Evolutionary conservation across 2,888 invertebrate species (phyloP).

Genomic region (Brenthis daphne): DNA sequence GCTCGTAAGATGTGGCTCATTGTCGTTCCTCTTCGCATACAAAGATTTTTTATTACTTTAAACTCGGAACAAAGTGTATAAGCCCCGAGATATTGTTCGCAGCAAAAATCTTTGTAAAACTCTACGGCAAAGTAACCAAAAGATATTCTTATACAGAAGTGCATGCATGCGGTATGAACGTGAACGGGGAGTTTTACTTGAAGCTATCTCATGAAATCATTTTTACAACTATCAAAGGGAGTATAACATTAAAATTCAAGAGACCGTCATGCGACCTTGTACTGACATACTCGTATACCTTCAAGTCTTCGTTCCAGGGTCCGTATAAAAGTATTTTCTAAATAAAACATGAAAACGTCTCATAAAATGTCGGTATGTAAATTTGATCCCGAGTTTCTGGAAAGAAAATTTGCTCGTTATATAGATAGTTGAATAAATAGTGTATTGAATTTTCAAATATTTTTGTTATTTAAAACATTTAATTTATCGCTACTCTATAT

Average conservation of each 20-base stretch:
- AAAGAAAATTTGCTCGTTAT: conserved; percentile 13
- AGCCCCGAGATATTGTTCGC: conserved; percentile 48
- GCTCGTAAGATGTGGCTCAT: conserved; percentile 31
- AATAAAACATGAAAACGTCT: conserved; percentile 60
- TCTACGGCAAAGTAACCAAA: conserved; percentile 45
- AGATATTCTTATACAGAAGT: conserved; percentile 45
- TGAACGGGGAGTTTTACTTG: conserved; percentile 40
- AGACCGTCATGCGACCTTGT: conserved; percentile 70
- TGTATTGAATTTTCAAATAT: no score
- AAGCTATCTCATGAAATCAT: conserved; percentile 62
- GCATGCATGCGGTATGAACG: conserved; percentile 47
- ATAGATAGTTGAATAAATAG: background rate
- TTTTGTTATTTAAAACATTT: no score
- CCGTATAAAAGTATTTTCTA: conserved; percentile 50
- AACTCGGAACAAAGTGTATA: conserved; percentile 48
- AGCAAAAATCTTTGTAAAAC: conserved; percentile 47
- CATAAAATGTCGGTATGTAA: conserved; percentile 53
- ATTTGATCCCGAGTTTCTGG: conserved; percentile 34
- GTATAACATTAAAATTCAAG: conserved; percentile 74
- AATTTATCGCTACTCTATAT: no score
- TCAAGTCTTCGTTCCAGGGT: conserved; percentile 49
- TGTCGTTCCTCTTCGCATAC: conserved; percentile 34
- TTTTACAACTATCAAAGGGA: conserved; percentile 76
- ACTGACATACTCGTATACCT: conserved; percentile 51
- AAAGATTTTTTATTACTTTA: conserved; percentile 44